Conservation (phyloP, 2,888 invertebrate species). For the Parnassius smintheus region DNA sequence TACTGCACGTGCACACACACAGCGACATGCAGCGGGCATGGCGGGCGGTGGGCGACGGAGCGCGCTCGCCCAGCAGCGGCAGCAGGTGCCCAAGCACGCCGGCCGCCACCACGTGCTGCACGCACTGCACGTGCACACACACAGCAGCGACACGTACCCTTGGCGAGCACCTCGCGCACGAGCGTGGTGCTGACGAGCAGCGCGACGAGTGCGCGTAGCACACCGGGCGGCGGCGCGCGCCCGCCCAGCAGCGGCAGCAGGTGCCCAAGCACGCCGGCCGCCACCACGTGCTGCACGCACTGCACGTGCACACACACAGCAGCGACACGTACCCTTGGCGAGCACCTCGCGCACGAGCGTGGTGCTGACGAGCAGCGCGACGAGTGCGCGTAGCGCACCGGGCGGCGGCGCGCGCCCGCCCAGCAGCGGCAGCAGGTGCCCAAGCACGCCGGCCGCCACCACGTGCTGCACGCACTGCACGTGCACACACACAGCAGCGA, state of each 20-base stretch:
- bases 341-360: slow-evolving; percentile 92
- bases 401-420: slow-evolving; percentile 89
- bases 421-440: slow-evolving; percentile 90
- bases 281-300: slow-evolving; percentile 97
- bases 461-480: slow-evolving; percentile 87
- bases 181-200: slow-evolving; percentile 99
- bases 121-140: slow-evolving; percentile 92
- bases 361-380: slow-evolving; percentile 97
- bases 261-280: slow-evolving; percentile 90
- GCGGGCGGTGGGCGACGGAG: slow-evolving; percentile 75
- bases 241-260: slow-evolving; percentile 88
- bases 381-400: slow-evolving; percentile 92
- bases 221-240: slow-evolving; percentile 76
- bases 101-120: slow-evolving; percentile 95
- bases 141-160: slow-evolving; percentile 79
- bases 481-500: slow-evolving; percentile 81
- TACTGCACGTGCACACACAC: slow-evolving; percentile 91
- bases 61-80: slow-evolving; percentile 84
- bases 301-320: slow-evolving; percentile 86
- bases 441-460: slow-evolving; percentile 91
- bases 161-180: slow-evolving; percentile 87
- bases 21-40: slow-evolving; percentile 83
- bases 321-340: slow-evolving; percentile 84
- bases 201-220: slow-evolving; percentile 95
- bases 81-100: slow-evolving; percentile 91